phyloP scores from a whole-genome alignment of 2,888 invertebrate genomes.

The Petrolisthes cinctipes region DNA sequence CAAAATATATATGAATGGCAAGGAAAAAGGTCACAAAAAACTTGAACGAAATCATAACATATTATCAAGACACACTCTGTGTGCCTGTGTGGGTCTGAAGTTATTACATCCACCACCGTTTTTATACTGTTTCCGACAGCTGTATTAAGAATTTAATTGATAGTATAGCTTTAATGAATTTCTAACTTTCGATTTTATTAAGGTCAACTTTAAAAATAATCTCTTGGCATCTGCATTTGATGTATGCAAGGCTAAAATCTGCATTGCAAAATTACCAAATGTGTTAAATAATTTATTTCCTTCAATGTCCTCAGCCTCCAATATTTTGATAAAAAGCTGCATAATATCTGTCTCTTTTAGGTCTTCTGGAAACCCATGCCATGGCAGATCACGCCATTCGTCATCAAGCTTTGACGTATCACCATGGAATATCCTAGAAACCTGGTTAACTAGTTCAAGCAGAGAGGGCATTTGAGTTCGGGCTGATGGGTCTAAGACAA shows the following conservation, averaged over 20 bases:
- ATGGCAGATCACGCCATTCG: slow-evolving; percentile 10
- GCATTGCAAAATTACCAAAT: background rate
- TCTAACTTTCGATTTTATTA: slow-evolving; percentile 11
- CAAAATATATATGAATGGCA: too few species aligned
- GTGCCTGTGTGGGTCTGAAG: background rate
- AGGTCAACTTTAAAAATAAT: slow-evolving; percentile 16
- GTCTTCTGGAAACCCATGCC: background rate
- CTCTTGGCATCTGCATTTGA: background rate
- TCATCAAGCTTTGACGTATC: slow-evolving; percentile 19
- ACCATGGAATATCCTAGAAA: background rate
- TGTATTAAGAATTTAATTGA: background rate
- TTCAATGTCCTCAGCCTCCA: background rate
- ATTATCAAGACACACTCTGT: background rate
- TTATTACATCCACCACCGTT: background rate
- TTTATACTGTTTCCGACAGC: background rate
- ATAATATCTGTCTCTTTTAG: background rate
- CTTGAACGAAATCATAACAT: too few species aligned
- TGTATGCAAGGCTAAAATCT: slow-evolving; percentile 3
- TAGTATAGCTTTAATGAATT: background rate
- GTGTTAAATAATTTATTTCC: background rate
- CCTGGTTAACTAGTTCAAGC: background rate
- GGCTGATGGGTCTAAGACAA: background rate
- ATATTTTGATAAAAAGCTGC: background rate
- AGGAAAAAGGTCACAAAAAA: too few species aligned
- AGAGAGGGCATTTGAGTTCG: slow-evolving; percentile 6